Conservation (phyloP, 2,888 invertebrate species). For the Hartigia nigra region DNA sequence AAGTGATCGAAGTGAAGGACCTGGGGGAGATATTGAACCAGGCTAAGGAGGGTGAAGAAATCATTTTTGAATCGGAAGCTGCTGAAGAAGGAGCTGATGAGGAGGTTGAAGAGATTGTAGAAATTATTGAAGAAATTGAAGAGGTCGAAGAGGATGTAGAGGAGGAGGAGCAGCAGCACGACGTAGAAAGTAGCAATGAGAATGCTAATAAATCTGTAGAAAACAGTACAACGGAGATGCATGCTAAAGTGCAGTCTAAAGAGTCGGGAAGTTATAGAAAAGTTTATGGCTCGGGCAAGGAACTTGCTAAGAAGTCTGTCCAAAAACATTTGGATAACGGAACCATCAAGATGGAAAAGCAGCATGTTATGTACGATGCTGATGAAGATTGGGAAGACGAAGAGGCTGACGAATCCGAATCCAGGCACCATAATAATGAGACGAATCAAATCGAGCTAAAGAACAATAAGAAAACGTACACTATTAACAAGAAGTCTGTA, state of each 20-base stretch:
- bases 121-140: conserved; percentile 58
- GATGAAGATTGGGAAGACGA: conserved; percentile 63
- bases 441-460: not conserved
- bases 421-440: not conserved
- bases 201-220: not conserved
- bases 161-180: conserved; percentile 15
- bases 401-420: conserved; percentile 39
- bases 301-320: conserved; percentile 20
- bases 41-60: conserved; percentile 47
- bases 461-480: not conserved
- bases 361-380: conserved; percentile 53
- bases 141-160: conserved; percentile 41
- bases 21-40: conserved; percentile 49
- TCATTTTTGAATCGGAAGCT: conserved; percentile 50
- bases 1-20: conserved; percentile 39
- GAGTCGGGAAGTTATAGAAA: conserved; percentile 12
- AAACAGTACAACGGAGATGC: not conserved
- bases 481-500: not conserved
- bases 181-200: not conserved
- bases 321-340: conserved; percentile 11
- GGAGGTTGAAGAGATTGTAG: conserved; percentile 59
- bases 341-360: conserved; percentile 24
- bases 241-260: conserved; percentile 15
- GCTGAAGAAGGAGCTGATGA: conserved; percentile 43
- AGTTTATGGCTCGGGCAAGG: conserved; percentile 9